A percentile compares a stretch with the other conserved stretches of the same genome.
Evolutionary conservation across 2,888 invertebrate species (phyloP).

Genomic region (Drosophila gaucha): DNA sequence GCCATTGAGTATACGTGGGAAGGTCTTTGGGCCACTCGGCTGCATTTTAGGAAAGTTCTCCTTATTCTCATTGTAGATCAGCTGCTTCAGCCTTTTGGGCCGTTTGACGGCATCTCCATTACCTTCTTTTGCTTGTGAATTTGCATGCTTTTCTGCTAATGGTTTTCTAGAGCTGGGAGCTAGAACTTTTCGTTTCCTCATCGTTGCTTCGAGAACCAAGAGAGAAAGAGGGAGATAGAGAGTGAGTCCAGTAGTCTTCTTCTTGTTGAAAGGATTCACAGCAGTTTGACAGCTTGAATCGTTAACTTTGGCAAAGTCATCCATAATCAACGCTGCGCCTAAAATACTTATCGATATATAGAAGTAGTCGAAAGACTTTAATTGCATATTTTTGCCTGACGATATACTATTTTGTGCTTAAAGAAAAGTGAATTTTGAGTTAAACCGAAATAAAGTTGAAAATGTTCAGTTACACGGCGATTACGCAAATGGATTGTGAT

Average conservation of each 20-base stretch:
- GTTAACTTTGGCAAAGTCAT: neutral
- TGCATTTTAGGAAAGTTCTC: neutral
- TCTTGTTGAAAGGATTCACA: neutral
- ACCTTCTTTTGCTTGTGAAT: neutral
- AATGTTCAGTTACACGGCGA: neutral
- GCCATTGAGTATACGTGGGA: neutral
- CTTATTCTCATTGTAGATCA: neutral
- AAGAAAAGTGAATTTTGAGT: neutral
- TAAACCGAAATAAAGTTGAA: neutral
- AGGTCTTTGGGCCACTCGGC: neutral
- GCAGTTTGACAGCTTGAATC: neutral
- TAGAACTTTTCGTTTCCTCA: neutral
- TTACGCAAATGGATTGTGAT: neutral
- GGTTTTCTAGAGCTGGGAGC: neutral
- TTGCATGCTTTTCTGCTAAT: no score
- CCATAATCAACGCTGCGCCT: neutral
- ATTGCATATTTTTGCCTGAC: neutral
- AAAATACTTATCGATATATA: neutral
- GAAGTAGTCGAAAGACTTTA: no score
- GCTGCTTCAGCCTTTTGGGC: neutral
- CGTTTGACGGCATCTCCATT: neutral
- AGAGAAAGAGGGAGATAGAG: neutral
- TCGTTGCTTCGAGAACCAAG: neutral
- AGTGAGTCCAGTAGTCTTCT: neutral
- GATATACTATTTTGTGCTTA: neutral